Percentiles rank a stretch among this genome's conserved stretches.
Evolutionary conservation across 2,797 vertebrate genomes (phyloP).

Genomic region (Sternarchorhynchus goeldii): DNA sequence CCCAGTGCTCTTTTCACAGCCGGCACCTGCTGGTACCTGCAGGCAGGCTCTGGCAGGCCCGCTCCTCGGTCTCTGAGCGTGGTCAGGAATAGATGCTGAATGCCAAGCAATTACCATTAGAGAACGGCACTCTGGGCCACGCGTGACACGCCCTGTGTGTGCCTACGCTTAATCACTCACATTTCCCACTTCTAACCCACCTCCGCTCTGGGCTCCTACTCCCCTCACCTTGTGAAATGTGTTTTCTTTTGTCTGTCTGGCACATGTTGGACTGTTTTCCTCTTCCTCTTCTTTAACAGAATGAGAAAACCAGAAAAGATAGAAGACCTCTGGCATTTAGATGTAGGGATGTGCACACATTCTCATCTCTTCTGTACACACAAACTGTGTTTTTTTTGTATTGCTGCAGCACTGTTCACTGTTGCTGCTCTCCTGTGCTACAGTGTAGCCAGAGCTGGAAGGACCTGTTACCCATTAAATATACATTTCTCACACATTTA

Average conservation of each 20-base stretch:
- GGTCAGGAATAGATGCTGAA: conserved; percentile 50
- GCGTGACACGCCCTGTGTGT: neutral
- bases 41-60: conserved; percentile 7
- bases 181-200: conserved; percentile 25
- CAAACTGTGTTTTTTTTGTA: neutral
- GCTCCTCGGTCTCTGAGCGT: conserved; percentile 20
- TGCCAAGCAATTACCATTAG: conserved; percentile 51
- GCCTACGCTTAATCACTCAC: conserved; percentile 30
- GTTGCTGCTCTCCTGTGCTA: too few relatives aligned
- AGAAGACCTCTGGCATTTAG: conserved; percentile 7
- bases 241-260: neutral
- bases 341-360: neutral
- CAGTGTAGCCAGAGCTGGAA: too few relatives aligned
- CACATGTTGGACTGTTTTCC: too few relatives aligned
- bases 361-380: neutral
- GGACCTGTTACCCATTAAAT: too few relatives aligned
- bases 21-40: conserved; percentile 23
- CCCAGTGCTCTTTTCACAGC: conserved; percentile 39
- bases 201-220: neutral
- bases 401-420: too few relatives aligned
- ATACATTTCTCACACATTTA: too few relatives aligned
- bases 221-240: neutral
- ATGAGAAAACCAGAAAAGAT: neutral
- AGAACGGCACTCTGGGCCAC: conserved; percentile 20
- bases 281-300: neutral